Conservation (phyloP, 1,140 invertebrate genomes). For the Neodiprion lecontei region DNA sequence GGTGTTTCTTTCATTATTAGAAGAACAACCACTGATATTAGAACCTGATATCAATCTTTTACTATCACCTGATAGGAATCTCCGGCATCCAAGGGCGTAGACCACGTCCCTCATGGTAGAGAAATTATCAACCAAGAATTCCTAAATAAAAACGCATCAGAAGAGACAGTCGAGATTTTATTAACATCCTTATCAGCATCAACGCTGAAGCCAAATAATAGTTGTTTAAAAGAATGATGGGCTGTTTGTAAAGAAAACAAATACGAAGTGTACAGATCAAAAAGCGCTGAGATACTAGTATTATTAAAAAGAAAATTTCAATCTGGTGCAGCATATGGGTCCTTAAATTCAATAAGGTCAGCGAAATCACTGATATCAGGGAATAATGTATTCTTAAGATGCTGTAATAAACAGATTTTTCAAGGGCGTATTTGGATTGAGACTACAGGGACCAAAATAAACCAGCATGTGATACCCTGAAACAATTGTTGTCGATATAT, state of each 20-base stretch:
- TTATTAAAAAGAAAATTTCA: slow-evolving; percentile 26
- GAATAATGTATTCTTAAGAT: slow-evolving; percentile 12
- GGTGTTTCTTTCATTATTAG: slow-evolving; percentile 29
- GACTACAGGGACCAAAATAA: slow-evolving; percentile 35
- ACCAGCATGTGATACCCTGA: slow-evolving; percentile 28
- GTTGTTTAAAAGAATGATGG: slow-evolving; percentile 15
- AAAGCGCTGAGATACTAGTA: slow-evolving; percentile 8
- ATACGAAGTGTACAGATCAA: neutral
- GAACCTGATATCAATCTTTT: slow-evolving; percentile 29
- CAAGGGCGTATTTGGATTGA: slow-evolving; percentile 32
- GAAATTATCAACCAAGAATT: slow-evolving; percentile 22
- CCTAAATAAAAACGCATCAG: slow-evolving; percentile 8
- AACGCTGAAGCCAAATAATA: slow-evolving; percentile 20
- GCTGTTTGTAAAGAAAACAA: slow-evolving; percentile 16
- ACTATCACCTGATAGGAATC: slow-evolving; percentile 18
- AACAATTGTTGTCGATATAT: slow-evolving; percentile 27
- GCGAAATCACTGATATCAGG: slow-evolving; percentile 21
- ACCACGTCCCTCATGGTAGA: slow-evolving; percentile 19
- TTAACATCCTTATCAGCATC: slow-evolving; percentile 20
- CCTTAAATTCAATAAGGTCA: slow-evolving; percentile 29
- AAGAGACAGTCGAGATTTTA: slow-evolving; percentile 14
- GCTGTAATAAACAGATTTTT: slow-evolving; percentile 30
- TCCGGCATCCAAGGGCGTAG: slow-evolving; percentile 15
- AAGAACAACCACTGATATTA: slow-evolving; percentile 29
- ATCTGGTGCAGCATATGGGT: slow-evolving; percentile 28